Base-by-base conservation (phyloP, 1,140 invertebrate genomes). In the Solenopsis invicta region DNA sequence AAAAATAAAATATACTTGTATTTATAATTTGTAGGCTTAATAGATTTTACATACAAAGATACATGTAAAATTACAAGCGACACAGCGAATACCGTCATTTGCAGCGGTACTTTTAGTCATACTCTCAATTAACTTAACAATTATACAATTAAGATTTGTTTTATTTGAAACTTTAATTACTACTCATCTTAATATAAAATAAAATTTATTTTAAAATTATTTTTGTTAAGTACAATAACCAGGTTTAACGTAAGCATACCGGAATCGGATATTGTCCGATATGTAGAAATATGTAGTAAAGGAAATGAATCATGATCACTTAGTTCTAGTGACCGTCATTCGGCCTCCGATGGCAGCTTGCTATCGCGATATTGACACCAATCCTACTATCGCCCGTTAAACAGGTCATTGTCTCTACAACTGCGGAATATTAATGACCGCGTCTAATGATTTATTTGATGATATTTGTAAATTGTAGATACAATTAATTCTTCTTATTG, bases 361-460 rank as follows among this genome's bases (percentile, higher is more conserved):
- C 75, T 59, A 71, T 88, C 62, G 56, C 78, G 88, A 41, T 89
- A 92, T 93, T 93, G 92, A 92, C 92, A 92, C 82, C 89, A 71
- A 92, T 93, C 88, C 90, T 85, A 64, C 87, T 88, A 84, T 92
- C 85, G 62, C 16, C 77, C 59, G 56, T 82, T 90, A 94, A 94
- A 64, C 91, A 72, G 93, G 92, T 91, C 93, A 92, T 93, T 92
- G 92, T 89, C 90, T 91, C 89, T 85, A 86, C 77, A 37, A 34
- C 50, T 61, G 54, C 29, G 59, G 78, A 90, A 91, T 90, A 92
- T 87, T 50, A 77, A 85, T 89, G 21, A n/a, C 13, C 18, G 24
- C 13, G 12, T 41, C 59, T 13, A 52, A 50, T 29, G 45, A 56
- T 85, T 85, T 78, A 74, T 74, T 21, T 59, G 5, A 21, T 66